Evolutionary conservation across 2,113 vertebrate species (phyloP).

Genomic region (Xenopus laevis): DNA sequence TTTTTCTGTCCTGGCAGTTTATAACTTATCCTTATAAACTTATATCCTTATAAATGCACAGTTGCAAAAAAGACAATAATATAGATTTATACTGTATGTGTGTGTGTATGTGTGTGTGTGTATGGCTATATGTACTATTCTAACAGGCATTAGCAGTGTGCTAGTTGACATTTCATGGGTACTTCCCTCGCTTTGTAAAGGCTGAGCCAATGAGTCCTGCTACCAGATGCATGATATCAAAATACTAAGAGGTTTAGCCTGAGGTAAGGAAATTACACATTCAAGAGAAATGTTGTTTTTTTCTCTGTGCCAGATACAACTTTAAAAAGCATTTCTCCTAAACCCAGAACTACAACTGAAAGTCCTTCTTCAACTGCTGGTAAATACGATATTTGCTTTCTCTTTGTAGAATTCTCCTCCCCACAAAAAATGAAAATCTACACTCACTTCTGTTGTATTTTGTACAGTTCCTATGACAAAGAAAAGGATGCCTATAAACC

Average conservation of each 20-base stretch:
- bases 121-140: too few relatives aligned
- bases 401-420: neutral
- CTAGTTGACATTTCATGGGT: too few relatives aligned
- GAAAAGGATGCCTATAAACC: neutral
- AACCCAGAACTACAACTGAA: conserved; percentile 50
- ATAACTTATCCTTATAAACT: too few relatives aligned
- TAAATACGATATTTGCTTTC: conserved; percentile 36
- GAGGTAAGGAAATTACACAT: neutral
- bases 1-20: too few relatives aligned
- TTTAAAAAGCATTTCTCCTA: conserved; percentile 42
- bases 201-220: neutral
- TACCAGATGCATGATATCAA: neutral
- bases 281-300: conserved; percentile 34
- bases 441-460: neutral
- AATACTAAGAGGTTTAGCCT: neutral
- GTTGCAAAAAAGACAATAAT: too few relatives aligned
- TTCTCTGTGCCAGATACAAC: conserved; percentile 55
- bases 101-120: neutral
- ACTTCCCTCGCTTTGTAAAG: neutral
- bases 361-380: conserved; percentile 49
- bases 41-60: too few relatives aligned
- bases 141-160: neutral
- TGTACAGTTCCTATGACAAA: neutral
- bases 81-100: too few relatives aligned
- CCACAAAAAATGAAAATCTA: neutral